Base-by-base conservation (phyloP, 2,888 invertebrate genomes). In the Schizaphis graminum region DNA sequence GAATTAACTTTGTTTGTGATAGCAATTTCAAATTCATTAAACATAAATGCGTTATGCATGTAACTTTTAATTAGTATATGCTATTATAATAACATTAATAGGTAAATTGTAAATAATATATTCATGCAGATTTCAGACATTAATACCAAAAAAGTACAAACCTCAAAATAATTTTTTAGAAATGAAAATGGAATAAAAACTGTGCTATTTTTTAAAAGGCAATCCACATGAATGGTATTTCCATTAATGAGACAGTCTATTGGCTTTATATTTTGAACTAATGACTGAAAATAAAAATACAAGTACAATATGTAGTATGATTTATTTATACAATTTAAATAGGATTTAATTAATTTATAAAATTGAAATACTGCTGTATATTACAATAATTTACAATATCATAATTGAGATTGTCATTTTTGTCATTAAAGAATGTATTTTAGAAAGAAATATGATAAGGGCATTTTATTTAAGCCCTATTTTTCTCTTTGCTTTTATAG, bases 131-230 rank as follows among this genome's bases (percentile, higher is more conserved):
- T 77, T n/a, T 0, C 3, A 49, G 35, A 77, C 7, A 77, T n/a
- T 77, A 77, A n/a, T 49, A 67, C n/a, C 35, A 47, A n/a, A n/a
- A 35, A 67, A 61, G 92, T 49, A 95, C 96, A 95, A 95, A 98
- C 98, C 97, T 99, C 99, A 96, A 99, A 99, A 96, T 99, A 99
- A 96, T 98, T 98, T 95, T 98, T 98, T 95, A 99, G 96, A 96
- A 99, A 99, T 89, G 98, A 98, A 96, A 99, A 99, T 47, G 99
- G 99, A 95, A 99, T 96, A 96, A 97, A 99, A 57, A 99, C 97
- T 96, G 99, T 98, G 95, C 97, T 97, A n/a, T 97, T 97, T 95
- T 98, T 98, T 92, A 97, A 97, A 93, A 97, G 97, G 96, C 98
- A 98, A 86, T 97, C 97, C 95, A 98, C 97, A 57, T 61, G 10